phyloP scores from a whole-genome alignment of 2,888 invertebrate genomes.

The Acrocyrtus sp. region DNA sequence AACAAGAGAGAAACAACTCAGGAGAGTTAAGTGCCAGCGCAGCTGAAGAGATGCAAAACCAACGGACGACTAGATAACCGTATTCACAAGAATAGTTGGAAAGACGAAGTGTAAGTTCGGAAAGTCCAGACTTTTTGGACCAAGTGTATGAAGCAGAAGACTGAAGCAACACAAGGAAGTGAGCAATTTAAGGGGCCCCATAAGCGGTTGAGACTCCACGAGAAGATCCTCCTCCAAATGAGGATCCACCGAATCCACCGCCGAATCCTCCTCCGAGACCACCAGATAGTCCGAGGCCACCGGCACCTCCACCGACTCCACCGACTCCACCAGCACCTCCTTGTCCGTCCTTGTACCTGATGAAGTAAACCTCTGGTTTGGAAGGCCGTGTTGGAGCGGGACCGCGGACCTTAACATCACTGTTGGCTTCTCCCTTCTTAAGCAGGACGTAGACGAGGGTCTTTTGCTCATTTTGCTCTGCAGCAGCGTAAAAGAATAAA shows the following conservation, averaged over 20 bases:
- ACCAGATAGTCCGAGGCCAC: too few relatives aligned
- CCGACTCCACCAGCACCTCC: conserved; percentile 1
- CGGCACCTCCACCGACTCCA: background rate
- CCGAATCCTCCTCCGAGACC: too few relatives aligned
- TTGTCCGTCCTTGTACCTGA: conserved; percentile 42
- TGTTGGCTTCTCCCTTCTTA: conserved; percentile 25
- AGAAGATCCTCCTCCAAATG: background rate
- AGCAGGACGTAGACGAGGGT: conserved; percentile 37
- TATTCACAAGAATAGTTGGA: conserved; percentile 12
- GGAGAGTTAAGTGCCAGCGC: too few relatives aligned
- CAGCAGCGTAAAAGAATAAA: background rate
- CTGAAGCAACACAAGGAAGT: too few relatives aligned
- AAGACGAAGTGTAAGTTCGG: background rate
- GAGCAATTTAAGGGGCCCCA: conserved; percentile 34
- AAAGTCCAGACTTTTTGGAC: too few relatives aligned
- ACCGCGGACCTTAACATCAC: conserved; percentile 28
- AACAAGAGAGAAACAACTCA: too few relatives aligned
- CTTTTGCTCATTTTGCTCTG: conserved; percentile 39
- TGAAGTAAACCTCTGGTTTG: conserved; percentile 48
- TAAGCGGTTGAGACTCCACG: conserved; percentile 18
- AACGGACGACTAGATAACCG: conserved; percentile 37
- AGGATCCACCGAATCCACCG: conserved; percentile 15
- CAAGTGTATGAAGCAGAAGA: too few relatives aligned
- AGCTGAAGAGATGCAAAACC: conserved; percentile 14
- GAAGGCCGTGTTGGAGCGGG: conserved; percentile 21